Evolutionary conservation across 2,113 vertebrate genomes (phyloP).

Genomic region (Nesoenas mayeri): DNA sequence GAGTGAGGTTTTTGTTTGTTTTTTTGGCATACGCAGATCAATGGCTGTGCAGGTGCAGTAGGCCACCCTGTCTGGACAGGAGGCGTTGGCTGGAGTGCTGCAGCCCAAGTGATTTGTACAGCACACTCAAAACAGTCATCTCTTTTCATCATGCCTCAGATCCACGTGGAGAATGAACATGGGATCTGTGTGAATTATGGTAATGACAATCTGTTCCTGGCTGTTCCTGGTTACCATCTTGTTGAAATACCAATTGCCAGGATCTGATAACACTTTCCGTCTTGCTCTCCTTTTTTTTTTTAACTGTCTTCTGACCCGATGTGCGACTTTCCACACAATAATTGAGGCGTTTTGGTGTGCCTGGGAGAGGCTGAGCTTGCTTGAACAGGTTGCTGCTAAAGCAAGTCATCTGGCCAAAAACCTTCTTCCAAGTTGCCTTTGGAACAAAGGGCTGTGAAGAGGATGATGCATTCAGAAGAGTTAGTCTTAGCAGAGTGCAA

Average conservation of each 20-base stretch:
- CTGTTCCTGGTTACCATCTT: neutral
- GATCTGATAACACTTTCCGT: neutral
- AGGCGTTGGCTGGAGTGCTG: neutral
- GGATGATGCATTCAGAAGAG: neutral
- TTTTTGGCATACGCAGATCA: neutral
- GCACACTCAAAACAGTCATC: neutral
- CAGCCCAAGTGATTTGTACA: neutral
- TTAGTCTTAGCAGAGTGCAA: neutral
- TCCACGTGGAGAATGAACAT: neutral
- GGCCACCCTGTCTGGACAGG: neutral
- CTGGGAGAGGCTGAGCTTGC: neutral
- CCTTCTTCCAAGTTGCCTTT: neutral
- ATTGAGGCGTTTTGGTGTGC: neutral
- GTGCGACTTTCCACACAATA: neutral
- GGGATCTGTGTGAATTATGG: rapidly evolving
- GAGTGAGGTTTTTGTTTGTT: neutral
- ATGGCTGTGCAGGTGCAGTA: neutral
- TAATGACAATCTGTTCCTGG: neutral
- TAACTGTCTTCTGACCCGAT: rapidly evolving
- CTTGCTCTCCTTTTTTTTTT: neutral
- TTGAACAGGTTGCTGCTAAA: neutral
- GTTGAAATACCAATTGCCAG: neutral
- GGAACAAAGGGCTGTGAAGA: neutral
- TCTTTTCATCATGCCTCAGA: neutral
- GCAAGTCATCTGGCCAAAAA: neutral